These are phyloP conservation scores for Darwinula stevensoni DNA, from an alignment of 2,888 invertebrate species.

Conservation along the genomic window DNA sequence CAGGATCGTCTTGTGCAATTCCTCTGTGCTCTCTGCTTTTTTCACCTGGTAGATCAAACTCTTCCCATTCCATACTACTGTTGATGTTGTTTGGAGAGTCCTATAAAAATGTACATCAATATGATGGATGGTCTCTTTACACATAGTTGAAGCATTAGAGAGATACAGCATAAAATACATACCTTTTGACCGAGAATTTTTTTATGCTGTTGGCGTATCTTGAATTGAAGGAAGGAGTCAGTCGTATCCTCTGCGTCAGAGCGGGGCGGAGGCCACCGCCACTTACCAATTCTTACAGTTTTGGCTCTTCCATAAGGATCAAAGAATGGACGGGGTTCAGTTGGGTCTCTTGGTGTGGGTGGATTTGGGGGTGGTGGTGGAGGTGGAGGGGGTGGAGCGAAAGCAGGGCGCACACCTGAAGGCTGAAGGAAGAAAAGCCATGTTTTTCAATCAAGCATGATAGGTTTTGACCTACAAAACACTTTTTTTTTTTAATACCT, in stretches of 20 bases:
- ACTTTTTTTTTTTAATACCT: too few species aligned
- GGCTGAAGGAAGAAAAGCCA: not conserved
- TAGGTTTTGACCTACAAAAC: too few species aligned
- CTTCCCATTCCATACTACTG: too few species aligned
- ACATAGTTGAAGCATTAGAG: too few species aligned
- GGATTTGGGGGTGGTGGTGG: constrained; percentile 33
- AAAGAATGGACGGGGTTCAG: constrained; percentile 44
- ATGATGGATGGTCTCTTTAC: too few species aligned
- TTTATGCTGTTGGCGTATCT: constrained; percentile 33
- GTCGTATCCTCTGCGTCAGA: constrained; percentile 29
- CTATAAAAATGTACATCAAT: too few species aligned
- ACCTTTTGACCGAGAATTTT: not conserved
- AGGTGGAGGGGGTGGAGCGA: constrained; percentile 8
- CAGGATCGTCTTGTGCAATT: too few species aligned
- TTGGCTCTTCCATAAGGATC: constrained; percentile 78
- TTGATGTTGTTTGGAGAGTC: too few species aligned
- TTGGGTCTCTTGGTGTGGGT: constrained; percentile 59
- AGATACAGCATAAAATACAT: too few species aligned
- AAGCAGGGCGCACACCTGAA: not conserved
- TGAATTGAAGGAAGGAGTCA: constrained; percentile 44
- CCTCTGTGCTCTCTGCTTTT: too few species aligned
- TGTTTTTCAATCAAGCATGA: not conserved
- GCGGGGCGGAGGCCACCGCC: constrained; percentile 73
- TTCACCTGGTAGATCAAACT: too few species aligned
- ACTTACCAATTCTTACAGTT: constrained; percentile 77